Evolutionary conservation across 2,888 invertebrate genomes (phyloP).

Genomic region (Tenthredo notha): DNA sequence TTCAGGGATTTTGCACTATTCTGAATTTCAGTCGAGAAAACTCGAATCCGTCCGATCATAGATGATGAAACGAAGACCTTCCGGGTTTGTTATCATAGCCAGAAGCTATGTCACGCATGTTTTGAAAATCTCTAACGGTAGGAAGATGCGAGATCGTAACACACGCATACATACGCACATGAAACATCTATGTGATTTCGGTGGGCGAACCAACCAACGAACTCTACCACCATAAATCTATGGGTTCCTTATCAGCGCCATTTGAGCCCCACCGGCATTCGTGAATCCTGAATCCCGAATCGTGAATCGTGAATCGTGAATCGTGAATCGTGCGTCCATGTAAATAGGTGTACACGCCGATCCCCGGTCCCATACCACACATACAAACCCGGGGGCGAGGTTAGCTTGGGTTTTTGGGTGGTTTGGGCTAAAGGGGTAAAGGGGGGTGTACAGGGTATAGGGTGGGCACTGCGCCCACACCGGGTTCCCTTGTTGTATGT

Average conservation of each 20-base stretch:
- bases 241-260: conserved; percentile 51
- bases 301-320: background rate
- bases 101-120: background rate
- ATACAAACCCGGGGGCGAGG: conserved; percentile 3
- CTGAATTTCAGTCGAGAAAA: background rate
- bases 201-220: background rate
- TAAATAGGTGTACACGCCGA: conserved; percentile 37
- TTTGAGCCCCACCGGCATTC: conserved; percentile 37
- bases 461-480: background rate
- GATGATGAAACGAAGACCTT: background rate
- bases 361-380: background rate
- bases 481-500: background rate
- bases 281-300: conserved; percentile 15
- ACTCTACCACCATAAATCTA: conserved; percentile 34
- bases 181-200: background rate
- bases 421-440: too few relatives aligned
- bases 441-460: background rate
- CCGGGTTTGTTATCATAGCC: background rate
- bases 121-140: background rate
- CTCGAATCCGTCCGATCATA: background rate
- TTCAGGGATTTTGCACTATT: background rate
- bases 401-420: conserved; percentile 17
- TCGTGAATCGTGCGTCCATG: conserved; percentile 41
- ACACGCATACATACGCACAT: too few relatives aligned
- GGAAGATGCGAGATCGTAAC: background rate